Base-by-base conservation (phyloP, 2,888 invertebrate species). In the Hedya salicella region DNA sequence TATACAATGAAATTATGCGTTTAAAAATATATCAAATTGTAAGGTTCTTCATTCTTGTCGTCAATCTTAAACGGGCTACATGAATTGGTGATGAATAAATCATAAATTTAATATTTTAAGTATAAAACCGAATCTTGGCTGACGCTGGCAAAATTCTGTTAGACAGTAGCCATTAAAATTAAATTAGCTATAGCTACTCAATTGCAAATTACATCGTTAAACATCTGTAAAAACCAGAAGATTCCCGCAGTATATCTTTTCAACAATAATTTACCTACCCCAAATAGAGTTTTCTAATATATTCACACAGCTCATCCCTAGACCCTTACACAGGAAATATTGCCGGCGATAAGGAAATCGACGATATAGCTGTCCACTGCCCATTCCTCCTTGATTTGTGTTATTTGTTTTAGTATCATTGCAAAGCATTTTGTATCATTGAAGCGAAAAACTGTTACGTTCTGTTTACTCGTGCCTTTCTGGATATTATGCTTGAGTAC, bases 341-440 rank as follows among this genome's bases (percentile, higher is more conserved):
- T 75, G 74, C 74, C 73, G 75, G 75, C 75, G 76, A 73, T 73
- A 74, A 78, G 80, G 79, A 79, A 78, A 81, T 78, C 75, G 75
- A 73, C 75, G 76, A 69, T 78, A 72, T 72, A 71, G 72, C 70
- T 74, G 77, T 78, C 78, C 76, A 76, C 74, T 75, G 72, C 66
- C 71, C 72, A 73, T 76, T 75, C 70, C 72, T 62, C 71, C 60
- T 75, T 75, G 78, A 78, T 78, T 80, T 79, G 75, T 78, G 74
- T 73, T 74, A 74, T 73, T 71, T 72, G 64, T 71, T 69, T 74
- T 72, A 69, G 68, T 74, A 71, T 73, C 71, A 75, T 73, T 66
- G 68, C 66, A 65, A 65, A 62, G 69, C 69, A 71, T 71, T 72
- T 70, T 68, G 62, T 60, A 32, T 66, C 59, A 50, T 61, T 68